Evolutionary conservation across 2,113 vertebrate genomes (phyloP).

Genomic region (Larimichthys crocea): DNA sequence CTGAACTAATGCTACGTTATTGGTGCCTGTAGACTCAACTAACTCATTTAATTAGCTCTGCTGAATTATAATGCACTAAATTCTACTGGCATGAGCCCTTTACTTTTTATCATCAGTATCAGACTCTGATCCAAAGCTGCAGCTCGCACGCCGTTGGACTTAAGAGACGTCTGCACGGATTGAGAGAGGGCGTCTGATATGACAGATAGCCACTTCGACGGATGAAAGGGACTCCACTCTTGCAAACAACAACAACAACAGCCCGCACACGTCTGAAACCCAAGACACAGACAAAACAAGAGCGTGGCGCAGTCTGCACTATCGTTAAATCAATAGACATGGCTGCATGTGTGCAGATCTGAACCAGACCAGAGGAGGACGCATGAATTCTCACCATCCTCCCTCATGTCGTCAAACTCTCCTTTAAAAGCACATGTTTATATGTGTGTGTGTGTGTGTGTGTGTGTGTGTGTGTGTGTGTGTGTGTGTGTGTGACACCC

Average conservation of each 20-base stretch:
- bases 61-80: neutral
- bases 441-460: neutral
- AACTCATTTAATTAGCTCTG: no score
- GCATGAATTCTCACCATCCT: neutral
- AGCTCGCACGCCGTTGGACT: slow-evolving; percentile 1
- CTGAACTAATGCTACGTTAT: neutral
- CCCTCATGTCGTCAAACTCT: neutral
- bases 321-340: slow-evolving; percentile 46
- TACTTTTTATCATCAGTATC: neutral
- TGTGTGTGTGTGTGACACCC: slow-evolving; percentile 24
- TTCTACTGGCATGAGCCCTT: neutral
- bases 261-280: slow-evolving; percentile 16
- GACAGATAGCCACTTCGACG: neutral
- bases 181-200: slow-evolving; percentile 31
- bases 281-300: slow-evolving; percentile 60
- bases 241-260: slow-evolving; percentile 30
- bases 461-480: slow-evolving; percentile 8
- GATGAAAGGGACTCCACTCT: slow-evolving; percentile 10
- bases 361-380: neutral
- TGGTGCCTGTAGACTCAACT: neutral
- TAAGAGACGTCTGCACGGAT: slow-evolving; percentile 6
- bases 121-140: neutral
- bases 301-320: slow-evolving; percentile 30
- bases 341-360: slow-evolving; percentile 27
- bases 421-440: slow-evolving; percentile 15